Evolutionary conservation across 2,797 vertebrate species (phyloP).

Genomic region (Sandelia bainsii): DNA sequence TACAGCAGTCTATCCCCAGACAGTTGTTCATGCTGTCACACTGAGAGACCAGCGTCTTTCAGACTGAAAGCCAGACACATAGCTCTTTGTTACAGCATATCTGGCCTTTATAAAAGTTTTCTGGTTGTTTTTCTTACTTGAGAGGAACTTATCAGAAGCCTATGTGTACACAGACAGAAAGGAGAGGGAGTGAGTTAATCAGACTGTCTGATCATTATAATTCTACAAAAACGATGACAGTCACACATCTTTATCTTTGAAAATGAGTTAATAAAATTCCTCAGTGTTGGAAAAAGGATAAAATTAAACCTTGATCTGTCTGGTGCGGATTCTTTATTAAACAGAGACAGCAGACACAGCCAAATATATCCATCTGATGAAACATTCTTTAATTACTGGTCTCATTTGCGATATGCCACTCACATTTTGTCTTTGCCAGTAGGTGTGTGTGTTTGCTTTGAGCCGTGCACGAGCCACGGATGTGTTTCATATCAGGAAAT

Average conservation of each 20-base stretch:
- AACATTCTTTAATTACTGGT: conserved; percentile 49
- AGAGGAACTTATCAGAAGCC: conserved; percentile 46
- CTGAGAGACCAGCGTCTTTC: conserved; percentile 20
- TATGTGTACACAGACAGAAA: conserved; percentile 29
- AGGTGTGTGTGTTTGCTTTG: conserved; percentile 32
- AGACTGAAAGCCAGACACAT: conserved; percentile 54
- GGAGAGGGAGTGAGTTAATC: conserved; percentile 29
- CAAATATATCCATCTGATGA: conserved; percentile 54
- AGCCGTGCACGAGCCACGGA: neutral
- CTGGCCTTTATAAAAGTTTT: conserved; percentile 59
- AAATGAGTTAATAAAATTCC: conserved; percentile 39
- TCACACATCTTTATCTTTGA: conserved; percentile 42
- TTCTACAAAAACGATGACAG: conserved; percentile 9
- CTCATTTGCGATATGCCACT: conserved; percentile 42
- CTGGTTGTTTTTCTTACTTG: conserved; percentile 28
- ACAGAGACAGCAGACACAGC: conserved; percentile 38
- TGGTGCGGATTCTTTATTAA: conserved; percentile 57
- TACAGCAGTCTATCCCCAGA: conserved; percentile 44
- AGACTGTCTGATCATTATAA: conserved; percentile 40
- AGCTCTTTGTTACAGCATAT: conserved; percentile 53
- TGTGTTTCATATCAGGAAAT: conserved; percentile 12
- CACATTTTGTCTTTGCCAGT: conserved; percentile 23
- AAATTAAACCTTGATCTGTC: conserved; percentile 55
- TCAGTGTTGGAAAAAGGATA: conserved; percentile 42
- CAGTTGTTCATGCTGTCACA: conserved; percentile 17